Conservation (phyloP, 1,140 invertebrate genomes). For the Diprion similis region DNA sequence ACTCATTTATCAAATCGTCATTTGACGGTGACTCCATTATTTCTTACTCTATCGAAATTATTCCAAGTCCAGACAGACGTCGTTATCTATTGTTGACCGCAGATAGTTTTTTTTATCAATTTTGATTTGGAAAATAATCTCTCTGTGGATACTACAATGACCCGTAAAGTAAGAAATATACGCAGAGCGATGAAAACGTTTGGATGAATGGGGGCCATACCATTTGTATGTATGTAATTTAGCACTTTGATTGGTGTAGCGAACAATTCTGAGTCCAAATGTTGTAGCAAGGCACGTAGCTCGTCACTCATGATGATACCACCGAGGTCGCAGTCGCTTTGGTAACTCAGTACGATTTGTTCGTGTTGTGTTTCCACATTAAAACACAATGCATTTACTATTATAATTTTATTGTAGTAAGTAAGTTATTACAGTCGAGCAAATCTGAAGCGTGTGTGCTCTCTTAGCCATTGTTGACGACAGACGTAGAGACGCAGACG, state of each 20-base stretch:
- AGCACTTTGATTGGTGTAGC: conserved; percentile 8
- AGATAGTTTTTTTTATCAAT: conserved; percentile 31
- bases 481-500: too few species aligned
- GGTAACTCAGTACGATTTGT: conserved; percentile 1
- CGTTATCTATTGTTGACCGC: conserved; percentile 18
- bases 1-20: too few species aligned
- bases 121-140: conserved; percentile 22
- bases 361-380: too few species aligned
- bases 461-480: too few species aligned
- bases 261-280: conserved; percentile 17
- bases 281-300: conserved; percentile 20
- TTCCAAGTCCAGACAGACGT: too few species aligned
- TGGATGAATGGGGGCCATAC: conserved; percentile 16
- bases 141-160: conserved; percentile 20
- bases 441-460: too few species aligned
- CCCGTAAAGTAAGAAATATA: conserved; percentile 21
- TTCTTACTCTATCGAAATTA: too few species aligned
- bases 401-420: too few species aligned
- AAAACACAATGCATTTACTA: too few species aligned
- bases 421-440: too few species aligned
- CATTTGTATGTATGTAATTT: conserved; percentile 24
- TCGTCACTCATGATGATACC: conserved; percentile 24
- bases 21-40: too few species aligned
- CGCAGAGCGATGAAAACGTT: conserved; percentile 25
- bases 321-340: conserved; percentile 26